Evolutionary conservation across 2,797 vertebrate genomes (phyloP).

Genomic region (Xiphophorus birchmanni): DNA sequence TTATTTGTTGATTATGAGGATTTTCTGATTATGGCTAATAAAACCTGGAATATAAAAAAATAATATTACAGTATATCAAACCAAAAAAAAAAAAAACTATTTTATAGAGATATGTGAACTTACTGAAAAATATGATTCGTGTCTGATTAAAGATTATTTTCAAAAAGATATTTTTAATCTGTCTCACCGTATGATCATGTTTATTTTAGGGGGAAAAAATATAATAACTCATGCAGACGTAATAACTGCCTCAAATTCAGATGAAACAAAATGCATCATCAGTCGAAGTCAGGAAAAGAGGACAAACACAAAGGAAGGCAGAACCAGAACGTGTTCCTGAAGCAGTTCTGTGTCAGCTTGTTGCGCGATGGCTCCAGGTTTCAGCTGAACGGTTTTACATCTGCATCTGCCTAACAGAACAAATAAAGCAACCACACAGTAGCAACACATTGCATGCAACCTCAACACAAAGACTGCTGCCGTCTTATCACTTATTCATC

Average conservation of each 20-base stretch:
- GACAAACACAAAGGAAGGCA: background rate
- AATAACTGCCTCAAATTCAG: background rate
- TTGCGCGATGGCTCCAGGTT: background rate
- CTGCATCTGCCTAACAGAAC: background rate
- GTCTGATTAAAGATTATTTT: background rate
- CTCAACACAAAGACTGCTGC: conserved; percentile 35
- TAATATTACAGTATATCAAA: background rate
- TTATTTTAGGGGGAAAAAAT: background rate
- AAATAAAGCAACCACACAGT: conserved; percentile 6
- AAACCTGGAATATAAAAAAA: background rate
- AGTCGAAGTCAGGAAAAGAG: background rate
- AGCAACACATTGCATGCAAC: conserved; percentile 8
- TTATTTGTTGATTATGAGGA: background rate
- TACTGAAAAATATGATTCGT: background rate
- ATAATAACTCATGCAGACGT: background rate
- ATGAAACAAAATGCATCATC: background rate
- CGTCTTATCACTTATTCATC: conserved; percentile 47
- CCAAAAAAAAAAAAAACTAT: background rate
- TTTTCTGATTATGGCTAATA: background rate
- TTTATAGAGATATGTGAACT: background rate
- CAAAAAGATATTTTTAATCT: background rate
- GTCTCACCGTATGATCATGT: background rate
- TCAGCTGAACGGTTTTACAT: conserved; percentile 1
- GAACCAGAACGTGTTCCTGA: background rate
- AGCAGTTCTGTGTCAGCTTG: background rate